Evolutionary conservation across 2,797 vertebrate species (phyloP).

Genomic region (Sebastes hubbsi): DNA sequence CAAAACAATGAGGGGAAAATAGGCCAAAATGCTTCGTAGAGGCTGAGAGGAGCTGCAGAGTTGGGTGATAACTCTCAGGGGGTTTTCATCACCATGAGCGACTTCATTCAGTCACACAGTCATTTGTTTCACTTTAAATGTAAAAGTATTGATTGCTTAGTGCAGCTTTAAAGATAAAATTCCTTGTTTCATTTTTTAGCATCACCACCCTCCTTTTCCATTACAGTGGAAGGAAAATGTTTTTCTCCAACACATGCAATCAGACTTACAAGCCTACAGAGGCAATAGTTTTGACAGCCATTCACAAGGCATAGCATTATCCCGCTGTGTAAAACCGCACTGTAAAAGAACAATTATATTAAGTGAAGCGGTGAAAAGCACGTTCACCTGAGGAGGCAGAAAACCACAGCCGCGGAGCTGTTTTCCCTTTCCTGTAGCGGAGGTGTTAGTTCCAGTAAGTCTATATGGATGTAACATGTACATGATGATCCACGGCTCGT

Average conservation of each 20-base stretch:
- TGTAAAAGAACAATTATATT: conserved; percentile 44
- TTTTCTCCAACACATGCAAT: conserved; percentile 5
- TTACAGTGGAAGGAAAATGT: conserved; percentile 5
- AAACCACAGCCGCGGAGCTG: not conserved
- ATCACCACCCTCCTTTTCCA: not conserved
- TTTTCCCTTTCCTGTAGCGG: conserved; percentile 46
- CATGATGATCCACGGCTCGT: conserved; percentile 69
- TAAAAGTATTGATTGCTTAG: not conserved
- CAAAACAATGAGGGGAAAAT: not conserved
- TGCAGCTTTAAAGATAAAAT: not conserved
- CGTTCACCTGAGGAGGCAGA: conserved; percentile 39
- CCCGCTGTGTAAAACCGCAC: conserved; percentile 9
- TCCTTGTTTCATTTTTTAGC: not conserved
- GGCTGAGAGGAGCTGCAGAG: not conserved
- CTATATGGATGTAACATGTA: conserved; percentile 74
- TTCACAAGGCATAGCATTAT: conserved; percentile 25
- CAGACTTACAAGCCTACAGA: conserved; percentile 10
- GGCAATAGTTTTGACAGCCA: conserved; percentile 35
- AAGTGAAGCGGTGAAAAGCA: conserved; percentile 38
- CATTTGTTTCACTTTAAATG: not conserved
- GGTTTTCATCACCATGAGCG: not conserved
- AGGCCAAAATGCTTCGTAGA: not conserved
- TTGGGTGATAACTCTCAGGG: not conserved
- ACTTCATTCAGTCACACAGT: not conserved
- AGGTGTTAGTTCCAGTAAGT: conserved; percentile 73